Evolutionary conservation across 2,113 vertebrate genomes (phyloP).

Genomic region (Anseranas semipalmata): DNA sequence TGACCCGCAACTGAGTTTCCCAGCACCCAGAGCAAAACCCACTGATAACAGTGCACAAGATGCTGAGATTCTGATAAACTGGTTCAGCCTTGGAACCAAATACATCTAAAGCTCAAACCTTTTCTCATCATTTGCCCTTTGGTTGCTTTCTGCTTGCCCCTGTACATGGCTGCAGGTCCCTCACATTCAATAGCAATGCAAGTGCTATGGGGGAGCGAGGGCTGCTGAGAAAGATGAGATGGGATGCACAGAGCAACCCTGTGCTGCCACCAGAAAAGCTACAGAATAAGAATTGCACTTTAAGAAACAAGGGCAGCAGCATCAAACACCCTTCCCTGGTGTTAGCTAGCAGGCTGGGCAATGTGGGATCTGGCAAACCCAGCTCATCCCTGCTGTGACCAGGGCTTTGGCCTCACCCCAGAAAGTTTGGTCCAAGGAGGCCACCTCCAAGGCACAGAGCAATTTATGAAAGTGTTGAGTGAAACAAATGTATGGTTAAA

Average conservation of each 20-base stretch:
- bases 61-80: neutral
- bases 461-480: neutral
- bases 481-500: neutral
- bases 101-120: neutral
- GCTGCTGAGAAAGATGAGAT: neutral
- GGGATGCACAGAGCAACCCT: neutral
- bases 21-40: neutral
- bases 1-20: neutral
- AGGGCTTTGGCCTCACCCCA: neutral
- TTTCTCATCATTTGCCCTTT: neutral
- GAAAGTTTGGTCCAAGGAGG: neutral
- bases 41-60: neutral
- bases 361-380: no score
- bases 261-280: neutral
- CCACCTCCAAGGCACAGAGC: neutral
- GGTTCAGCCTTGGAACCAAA: neutral
- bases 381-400: neutral
- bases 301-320: neutral
- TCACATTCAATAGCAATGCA: neutral
- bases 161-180: rapidly evolving
- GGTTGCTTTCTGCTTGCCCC: neutral
- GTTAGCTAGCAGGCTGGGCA: neutral
- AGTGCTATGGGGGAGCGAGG: neutral
- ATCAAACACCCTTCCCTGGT: neutral
- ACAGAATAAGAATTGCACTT: neutral